These are phyloP conservation scores for Plusia festucae DNA, from an alignment of 2,888 invertebrate genomes.

Conservation along the genomic window DNA sequence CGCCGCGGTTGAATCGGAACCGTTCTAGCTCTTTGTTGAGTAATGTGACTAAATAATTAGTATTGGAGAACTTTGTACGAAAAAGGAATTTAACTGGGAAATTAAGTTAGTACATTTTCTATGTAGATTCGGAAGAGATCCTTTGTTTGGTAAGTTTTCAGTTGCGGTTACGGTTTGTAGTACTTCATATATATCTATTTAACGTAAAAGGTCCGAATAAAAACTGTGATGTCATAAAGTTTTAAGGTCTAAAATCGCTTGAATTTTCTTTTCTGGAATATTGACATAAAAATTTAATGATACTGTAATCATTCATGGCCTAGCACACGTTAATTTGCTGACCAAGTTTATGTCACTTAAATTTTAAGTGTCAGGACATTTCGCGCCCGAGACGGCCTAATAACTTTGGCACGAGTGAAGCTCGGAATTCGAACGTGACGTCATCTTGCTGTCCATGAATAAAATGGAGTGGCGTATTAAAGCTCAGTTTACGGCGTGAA, in stretches of 20 bases:
- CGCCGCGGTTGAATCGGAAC: constrained; percentile 38
- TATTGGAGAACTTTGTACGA: constrained; percentile 40
- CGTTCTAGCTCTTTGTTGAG: constrained; percentile 43
- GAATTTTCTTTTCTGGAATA: not conserved
- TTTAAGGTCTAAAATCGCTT: not conserved
- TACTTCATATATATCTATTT: not conserved
- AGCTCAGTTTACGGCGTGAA: constrained; percentile 50
- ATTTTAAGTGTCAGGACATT: constrained; percentile 54
- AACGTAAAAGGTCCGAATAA: not conserved
- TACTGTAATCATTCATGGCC: constrained; percentile 26
- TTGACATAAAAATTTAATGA: constrained; percentile 23
- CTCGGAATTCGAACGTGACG: constrained; percentile 59
- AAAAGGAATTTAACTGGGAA: constrained; percentile 35
- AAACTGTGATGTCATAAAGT: not conserved
- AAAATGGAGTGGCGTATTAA: constrained; percentile 59
- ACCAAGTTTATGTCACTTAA: constrained; percentile 51
- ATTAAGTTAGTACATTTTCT: constrained; percentile 35
- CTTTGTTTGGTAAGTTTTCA: constrained; percentile 10
- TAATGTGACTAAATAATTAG: constrained; percentile 59
- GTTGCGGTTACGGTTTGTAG: not conserved
- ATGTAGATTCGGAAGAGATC: constrained; percentile 23
- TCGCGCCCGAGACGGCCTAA: constrained; percentile 52
- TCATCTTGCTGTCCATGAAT: constrained; percentile 53
- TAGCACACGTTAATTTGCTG: constrained; percentile 43
- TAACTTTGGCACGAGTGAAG: constrained; percentile 54